A percentile compares a stretch with the other conserved stretches of the same genome.
phyloP scores from a whole-genome alignment of 2,113 vertebrate species.

The Tupaia chinensis region DNA sequence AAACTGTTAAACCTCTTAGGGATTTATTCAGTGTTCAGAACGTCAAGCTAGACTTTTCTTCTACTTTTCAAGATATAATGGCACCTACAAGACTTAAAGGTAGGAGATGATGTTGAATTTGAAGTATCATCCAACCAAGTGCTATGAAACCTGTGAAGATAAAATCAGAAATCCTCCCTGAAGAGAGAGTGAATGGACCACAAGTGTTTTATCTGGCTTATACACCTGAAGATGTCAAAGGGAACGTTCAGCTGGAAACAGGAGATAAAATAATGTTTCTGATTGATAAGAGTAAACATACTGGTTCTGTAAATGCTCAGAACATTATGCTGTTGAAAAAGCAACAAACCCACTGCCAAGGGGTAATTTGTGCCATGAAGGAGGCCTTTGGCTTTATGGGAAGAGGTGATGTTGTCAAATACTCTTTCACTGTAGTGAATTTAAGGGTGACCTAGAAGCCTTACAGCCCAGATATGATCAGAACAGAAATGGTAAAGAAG shows the following conservation, averaged over 20 bases:
- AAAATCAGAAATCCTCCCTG: conserved; percentile 98
- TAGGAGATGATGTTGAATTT: conserved; percentile 99
- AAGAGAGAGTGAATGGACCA: conserved; percentile 98
- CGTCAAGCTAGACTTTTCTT: conserved; percentile 99
- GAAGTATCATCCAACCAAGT: conserved; percentile 99
- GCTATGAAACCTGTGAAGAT: conserved; percentile 99
- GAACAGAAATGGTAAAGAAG: conserved; percentile 99
- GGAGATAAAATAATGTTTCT: conserved; percentile 99
- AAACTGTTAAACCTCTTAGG: conserved; percentile 97
- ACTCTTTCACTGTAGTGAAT: conserved; percentile 99
- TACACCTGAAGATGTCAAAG: conserved; percentile 96
- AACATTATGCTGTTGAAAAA: conserved; percentile 99
- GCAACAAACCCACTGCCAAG: conserved; percentile 98
- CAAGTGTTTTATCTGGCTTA: conserved; percentile 99
- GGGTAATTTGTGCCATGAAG: conserved; percentile 99
- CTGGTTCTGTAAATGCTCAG: conserved; percentile 98
- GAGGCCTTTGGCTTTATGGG: conserved; percentile 99
- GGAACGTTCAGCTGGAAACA: conserved; percentile 96
- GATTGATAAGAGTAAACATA: conserved; percentile 99
- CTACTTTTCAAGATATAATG: conserved; percentile 99
- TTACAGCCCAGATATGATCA: conserved; percentile 99
- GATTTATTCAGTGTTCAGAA: conserved; percentile 99
- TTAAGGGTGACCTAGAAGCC: conserved; percentile 98
- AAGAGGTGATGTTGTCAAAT: conserved; percentile 99
- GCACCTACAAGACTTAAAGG: conserved; percentile 99